Conservation (phyloP, 2,797 vertebrate species). For the Schizopygopsis malacanthus region DNA sequence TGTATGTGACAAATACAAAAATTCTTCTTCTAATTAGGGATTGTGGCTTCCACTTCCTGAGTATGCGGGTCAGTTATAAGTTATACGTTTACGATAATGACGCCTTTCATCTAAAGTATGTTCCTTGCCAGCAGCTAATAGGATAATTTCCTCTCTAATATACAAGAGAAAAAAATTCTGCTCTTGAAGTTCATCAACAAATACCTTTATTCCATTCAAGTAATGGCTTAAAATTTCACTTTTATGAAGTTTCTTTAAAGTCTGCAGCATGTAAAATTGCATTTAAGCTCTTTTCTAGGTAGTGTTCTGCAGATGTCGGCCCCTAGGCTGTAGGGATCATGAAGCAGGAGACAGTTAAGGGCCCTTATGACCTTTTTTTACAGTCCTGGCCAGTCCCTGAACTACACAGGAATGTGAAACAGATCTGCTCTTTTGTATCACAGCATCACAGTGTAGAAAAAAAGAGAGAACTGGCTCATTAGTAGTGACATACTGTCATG, state of each 20-base stretch:
- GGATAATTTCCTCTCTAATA: neutral
- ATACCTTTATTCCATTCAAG: neutral
- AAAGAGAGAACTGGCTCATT: neutral
- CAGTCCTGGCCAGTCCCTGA: constrained; percentile 30
- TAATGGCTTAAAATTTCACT: neutral
- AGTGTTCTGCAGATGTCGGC: constrained; percentile 26
- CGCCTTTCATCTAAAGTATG: neutral
- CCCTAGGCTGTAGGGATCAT: constrained; percentile 30
- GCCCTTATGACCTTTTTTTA: constrained; percentile 45
- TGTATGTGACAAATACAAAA: too few relatives aligned
- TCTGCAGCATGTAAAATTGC: neutral
- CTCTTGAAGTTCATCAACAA: constrained; percentile 1
- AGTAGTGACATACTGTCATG: constrained; percentile 22
- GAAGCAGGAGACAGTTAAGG: constrained; percentile 31
- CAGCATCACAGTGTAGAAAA: neutral
- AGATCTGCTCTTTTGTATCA: neutral
- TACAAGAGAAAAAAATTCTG: neutral
- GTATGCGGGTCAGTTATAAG: neutral
- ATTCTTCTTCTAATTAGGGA: neutral
- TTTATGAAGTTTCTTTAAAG: neutral
- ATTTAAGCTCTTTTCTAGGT: constrained; percentile 9
- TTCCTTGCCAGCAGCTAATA: neutral
- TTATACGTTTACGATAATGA: constrained; percentile 46
- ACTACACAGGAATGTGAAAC: constrained; percentile 45
- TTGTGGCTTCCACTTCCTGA: constrained; percentile 17